Conservation (phyloP, 2,888 invertebrate genomes). For the Mimumesa dahlbomi region DNA sequence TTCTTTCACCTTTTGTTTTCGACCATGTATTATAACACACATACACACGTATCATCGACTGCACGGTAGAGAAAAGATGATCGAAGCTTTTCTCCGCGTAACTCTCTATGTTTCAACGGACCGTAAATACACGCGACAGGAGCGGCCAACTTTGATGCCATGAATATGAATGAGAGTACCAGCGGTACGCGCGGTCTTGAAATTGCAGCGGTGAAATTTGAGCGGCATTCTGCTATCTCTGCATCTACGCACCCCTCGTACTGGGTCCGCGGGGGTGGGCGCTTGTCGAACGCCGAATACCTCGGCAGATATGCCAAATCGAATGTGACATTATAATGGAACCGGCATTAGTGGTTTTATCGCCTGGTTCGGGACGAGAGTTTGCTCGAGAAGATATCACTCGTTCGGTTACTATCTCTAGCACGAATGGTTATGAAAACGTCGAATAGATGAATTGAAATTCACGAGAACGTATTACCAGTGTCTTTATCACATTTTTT, state of each 20-base stretch:
- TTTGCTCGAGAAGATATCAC: constrained; percentile 63
- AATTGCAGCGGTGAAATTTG: constrained; percentile 67
- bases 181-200: constrained; percentile 41
- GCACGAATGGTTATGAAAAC: neutral
- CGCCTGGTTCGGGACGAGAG: constrained; percentile 58
- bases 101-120: constrained; percentile 23
- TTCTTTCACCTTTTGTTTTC: too few relatives aligned
- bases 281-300: constrained; percentile 47
- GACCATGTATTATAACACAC: too few relatives aligned
- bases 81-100: neutral
- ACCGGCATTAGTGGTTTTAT: constrained; percentile 74
- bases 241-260: constrained; percentile 17
- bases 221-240: constrained; percentile 28
- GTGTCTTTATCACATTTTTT: neutral
- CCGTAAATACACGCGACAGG: constrained; percentile 55
- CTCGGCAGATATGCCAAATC: constrained; percentile 69
- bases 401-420: constrained; percentile 17
- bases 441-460: neutral
- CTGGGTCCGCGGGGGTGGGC: constrained; percentile 37
- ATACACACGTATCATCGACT: neutral
- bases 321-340: constrained; percentile 77
- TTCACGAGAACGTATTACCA: neutral
- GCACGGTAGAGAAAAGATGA: constrained; percentile 4
- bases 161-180: constrained; percentile 70
- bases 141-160: constrained; percentile 59